Base-by-base conservation (phyloP, 2,797 vertebrate species). In the Bryconaethiops microstoma region DNA sequence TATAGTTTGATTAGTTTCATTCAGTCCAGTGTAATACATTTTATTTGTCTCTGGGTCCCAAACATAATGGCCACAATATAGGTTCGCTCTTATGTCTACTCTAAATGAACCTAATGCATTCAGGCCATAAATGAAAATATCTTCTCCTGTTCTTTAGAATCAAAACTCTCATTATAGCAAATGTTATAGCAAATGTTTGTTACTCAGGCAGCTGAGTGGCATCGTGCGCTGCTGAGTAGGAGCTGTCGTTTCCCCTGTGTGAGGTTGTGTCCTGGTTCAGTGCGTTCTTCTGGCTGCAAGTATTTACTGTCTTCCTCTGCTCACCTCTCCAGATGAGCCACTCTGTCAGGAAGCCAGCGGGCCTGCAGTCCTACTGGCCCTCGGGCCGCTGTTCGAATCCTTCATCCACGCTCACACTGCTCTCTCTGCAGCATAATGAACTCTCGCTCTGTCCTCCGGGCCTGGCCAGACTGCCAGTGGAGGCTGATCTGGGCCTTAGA, bases 161-260 rank as follows among this genome's bases (percentile, higher is more conserved):
- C 21, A 10, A 7, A 54, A 14, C 54, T 78, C 68, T 62, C 23
- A 59, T 86, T 88, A 35, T 35, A 35, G 35, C 35, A 35, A 35
- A 5, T 35, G 35, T 35, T 35, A 88, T 85, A 79, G 82, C 48
- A 82, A 87, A 88, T 88, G 86, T 86, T 67, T n/a, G 14, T 87
- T 82, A 69, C 86, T 90, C 83, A 85, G 85, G 88, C 88, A 87
- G 75, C 81, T 84, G 88, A 91, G 84, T 78, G 4, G 82, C 84
- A 64, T 88, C 57, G 63, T 79, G 88, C 88, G 87, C 88, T 89
- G 85, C 89, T 88, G 78, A 86, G 87, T 89, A 67, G 25, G 83
- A 88, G 82, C 89, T 91, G 89, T 87, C 86, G 88, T 89, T 91
- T 88, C 90, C 87, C 81, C 89, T 87, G 90, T 80, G 76, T 82